phyloP scores from a whole-genome alignment of 2,113 vertebrate species.

The Helogale parvula region DNA sequence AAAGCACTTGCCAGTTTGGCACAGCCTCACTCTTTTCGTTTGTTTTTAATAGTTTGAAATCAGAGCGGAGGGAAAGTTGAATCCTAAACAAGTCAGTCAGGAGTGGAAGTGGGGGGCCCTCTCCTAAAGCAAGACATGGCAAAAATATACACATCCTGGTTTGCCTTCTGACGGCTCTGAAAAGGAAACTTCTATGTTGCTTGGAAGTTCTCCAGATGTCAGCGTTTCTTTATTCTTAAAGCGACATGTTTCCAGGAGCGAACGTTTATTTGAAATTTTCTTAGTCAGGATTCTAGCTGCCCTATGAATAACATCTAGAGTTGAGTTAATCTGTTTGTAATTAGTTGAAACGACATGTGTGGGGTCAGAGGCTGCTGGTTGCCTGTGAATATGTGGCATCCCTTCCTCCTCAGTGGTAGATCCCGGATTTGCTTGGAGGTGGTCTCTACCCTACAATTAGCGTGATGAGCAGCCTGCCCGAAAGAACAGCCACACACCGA shows the following conservation, averaged over 20 bases:
- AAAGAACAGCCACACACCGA: neutral
- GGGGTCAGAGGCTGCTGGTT: neutral
- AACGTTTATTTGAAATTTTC: neutral
- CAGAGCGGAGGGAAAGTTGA: conserved; percentile 35
- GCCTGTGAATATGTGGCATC: neutral
- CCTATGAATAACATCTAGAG: neutral
- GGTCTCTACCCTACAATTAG: neutral
- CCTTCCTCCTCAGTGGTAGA: neutral
- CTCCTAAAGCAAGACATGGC: neutral
- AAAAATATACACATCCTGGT: neutral
- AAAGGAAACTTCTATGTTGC: neutral
- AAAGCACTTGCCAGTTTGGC: conserved; percentile 15
- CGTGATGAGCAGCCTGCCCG: neutral
- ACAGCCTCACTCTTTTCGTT: neutral
- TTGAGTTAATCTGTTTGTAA: conserved; percentile 36
- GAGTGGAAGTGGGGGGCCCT: neutral
- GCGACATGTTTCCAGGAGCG: neutral
- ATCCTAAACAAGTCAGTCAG: conserved; percentile 9
- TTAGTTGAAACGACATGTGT: neutral
- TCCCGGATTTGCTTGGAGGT: neutral
- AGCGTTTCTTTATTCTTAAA: conserved; percentile 24
- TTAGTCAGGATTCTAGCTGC: neutral
- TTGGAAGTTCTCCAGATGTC: conserved; percentile 21
- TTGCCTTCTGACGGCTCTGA: neutral
- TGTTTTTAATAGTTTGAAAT: conserved; percentile 58